Percentiles rank a stretch among this genome's conserved stretches.
Evolutionary conservation across 2,113 vertebrate species (phyloP).

Genomic region (Pristiophorus japonicus): DNA sequence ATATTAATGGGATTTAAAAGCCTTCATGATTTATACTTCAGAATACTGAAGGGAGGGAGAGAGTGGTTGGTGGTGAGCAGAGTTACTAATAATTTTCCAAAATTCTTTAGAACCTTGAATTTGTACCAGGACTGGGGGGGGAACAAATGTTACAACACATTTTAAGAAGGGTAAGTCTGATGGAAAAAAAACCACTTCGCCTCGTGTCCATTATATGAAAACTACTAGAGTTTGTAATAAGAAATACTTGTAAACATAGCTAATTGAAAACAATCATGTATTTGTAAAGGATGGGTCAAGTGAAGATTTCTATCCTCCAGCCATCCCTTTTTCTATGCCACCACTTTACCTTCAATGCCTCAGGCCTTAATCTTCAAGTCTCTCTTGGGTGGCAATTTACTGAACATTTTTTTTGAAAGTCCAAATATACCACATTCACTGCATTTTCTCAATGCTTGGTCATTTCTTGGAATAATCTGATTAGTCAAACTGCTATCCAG

Average conservation of each 20-base stretch:
- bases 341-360: too few relatives aligned
- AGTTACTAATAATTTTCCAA: not conserved
- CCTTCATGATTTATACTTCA: not conserved
- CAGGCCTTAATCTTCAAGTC: too few relatives aligned
- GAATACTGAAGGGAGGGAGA: not conserved
- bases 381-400: too few relatives aligned
- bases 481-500: too few relatives aligned
- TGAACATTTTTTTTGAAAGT: too few relatives aligned
- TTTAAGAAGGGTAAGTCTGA: not conserved
- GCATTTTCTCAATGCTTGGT: too few relatives aligned
- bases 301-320: too few relatives aligned
- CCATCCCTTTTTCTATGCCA: too few relatives aligned
- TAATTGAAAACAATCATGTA: not conserved
- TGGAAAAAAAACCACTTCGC: not conserved
- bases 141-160: not conserved
- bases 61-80: too few relatives aligned
- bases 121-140: not conserved
- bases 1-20: not conserved
- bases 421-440: too few relatives aligned
- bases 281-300: not conserved
- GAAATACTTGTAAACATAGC: not conserved
- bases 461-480: too few relatives aligned
- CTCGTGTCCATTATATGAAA: not conserved
- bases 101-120: not conserved
- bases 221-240: not conserved